Base-by-base conservation (phyloP, 2,113 vertebrate species). In the Trogon melanurus region DNA sequence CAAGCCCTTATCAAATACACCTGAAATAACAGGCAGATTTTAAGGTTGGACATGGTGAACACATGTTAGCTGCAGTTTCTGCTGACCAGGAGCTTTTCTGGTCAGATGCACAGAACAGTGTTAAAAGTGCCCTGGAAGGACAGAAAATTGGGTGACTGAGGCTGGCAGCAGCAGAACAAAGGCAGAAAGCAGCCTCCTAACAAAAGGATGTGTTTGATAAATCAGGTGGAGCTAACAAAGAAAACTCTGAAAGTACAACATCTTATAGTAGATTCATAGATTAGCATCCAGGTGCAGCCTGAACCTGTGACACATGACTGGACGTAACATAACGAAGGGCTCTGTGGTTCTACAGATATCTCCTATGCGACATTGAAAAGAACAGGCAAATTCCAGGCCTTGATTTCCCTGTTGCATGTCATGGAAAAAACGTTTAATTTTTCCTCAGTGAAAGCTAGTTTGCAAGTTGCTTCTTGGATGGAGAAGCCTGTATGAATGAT, bases 211-310 rank as follows among this genome's bases (percentile, higher is more conserved):
- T 71, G 13, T 27, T 19, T 62, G 50, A 84, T 45, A 81, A 78
- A 66, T 53, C 0, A 1, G 10, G 6, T 53, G 26, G 30, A 65
- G 16, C 47, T 80, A 74, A 45, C 15, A 32, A 56, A 83, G 21
- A 58, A 27, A 74, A 23, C 13, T 38, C 34, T 38, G 15, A 30
- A 79, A 85, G 57, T 13, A 32, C 22, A 64, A 70, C n/a, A 47
- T 2, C 2, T 13, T 36, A 5, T 16, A 72, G 47, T 16, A 30
- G 22, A 72, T 5, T 5, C 14, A 53, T 2, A 70, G 22, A 54
- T 4, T 8, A 65, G 29, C 5, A 67, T 2, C 10, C 29, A 60
- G 29, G 11, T 0, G 3, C 29, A 53, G 41, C 32, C 13, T 2
- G 3, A 22, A 56, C 19, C 11, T 66, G 30, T 1, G 20, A 44